Evolutionary conservation across 2,797 vertebrate genomes (phyloP), one percentile per base, ranked within the genome.

Genomic region (Babyrousa celebensis): DNA sequence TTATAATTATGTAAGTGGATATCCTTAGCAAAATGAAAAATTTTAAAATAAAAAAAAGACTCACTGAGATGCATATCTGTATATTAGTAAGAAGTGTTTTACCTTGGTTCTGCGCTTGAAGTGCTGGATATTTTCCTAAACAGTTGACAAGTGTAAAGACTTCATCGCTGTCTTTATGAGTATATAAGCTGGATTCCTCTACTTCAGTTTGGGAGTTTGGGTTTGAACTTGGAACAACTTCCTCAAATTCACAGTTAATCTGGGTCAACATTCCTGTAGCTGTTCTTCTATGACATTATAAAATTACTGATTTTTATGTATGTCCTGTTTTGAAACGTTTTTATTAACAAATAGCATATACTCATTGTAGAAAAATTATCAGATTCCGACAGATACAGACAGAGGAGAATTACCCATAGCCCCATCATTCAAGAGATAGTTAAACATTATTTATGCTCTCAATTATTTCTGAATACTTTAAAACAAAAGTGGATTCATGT

Each of bases 161-260:
- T 91, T 98, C 94, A 62, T 15, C 84, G 56, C 72, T 87, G 96
- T 82, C 56, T 83, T 82, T 54, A 14, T 95, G 87, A 1, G 0
- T 79, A 48, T 89, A 52, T 20, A 95, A 95, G 52, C 29, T 91
- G 23, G 29, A 1, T 70, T 93, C 96, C 74, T 98, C 98, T 77
- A 77, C 14, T 71, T 97, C 97, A 91, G 2, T 92, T 86, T 97
- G 98, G 90, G 98, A 99, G 82, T 32, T 95, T 89, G 98, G 98
- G 92, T 99, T 98, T 97, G 99, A 99, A 98, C 98, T 99, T 95
- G 98, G 98, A 97, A 99, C 96, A 97, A 99, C 27, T 92, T 98
- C 98, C 36, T 96, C 85, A 82, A 97, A 96, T 84, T 96, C 95
- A 91, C 36, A 92, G 75, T 79, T 90, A 93, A 91, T 79, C 25